Evolutionary conservation across 2,797 vertebrate species (phyloP).

Genomic region (Myiotriccus ornatus): DNA sequence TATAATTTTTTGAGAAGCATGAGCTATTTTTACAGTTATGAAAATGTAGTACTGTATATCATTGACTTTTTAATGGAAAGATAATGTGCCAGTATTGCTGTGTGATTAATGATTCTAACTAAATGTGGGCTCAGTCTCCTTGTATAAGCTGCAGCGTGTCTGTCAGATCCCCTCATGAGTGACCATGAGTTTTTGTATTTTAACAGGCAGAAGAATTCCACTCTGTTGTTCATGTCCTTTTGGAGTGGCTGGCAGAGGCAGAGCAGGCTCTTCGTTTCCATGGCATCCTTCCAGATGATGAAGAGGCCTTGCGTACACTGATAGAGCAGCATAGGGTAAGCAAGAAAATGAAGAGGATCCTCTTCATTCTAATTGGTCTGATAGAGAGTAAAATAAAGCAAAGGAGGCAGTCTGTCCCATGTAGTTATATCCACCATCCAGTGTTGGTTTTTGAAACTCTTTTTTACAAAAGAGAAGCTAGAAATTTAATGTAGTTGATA

Average conservation of each 20-base stretch:
- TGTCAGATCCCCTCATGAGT: background rate
- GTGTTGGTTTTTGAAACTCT: background rate
- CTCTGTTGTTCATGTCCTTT: constrained; percentile 91
- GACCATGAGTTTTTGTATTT: background rate
- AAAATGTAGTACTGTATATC: constrained; percentile 32
- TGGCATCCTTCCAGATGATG: constrained; percentile 92
- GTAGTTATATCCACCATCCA: background rate
- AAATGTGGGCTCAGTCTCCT: background rate
- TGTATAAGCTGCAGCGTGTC: background rate
- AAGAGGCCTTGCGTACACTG: constrained; percentile 88
- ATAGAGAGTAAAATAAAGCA: background rate
- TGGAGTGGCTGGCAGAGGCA: constrained; percentile 97
- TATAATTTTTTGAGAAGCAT: background rate
- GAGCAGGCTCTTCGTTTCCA: constrained; percentile 97
- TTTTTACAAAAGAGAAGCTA: background rate
- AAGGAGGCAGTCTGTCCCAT: background rate
- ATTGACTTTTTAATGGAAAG: constrained; percentile 52
- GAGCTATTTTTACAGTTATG: constrained; percentile 42
- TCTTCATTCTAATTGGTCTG: background rate
- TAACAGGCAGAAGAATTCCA: constrained; percentile 96
- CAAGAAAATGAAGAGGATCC: background rate
- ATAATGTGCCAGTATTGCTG: constrained; percentile 8
- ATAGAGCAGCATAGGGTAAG: constrained; percentile 94
- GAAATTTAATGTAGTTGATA: background rate
- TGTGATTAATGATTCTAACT: constrained; percentile 23